These are phyloP conservation scores for Gonatopus flavifemur DNA, from an alignment of 1,140 invertebrate species.

Conservation along the genomic window DNA sequence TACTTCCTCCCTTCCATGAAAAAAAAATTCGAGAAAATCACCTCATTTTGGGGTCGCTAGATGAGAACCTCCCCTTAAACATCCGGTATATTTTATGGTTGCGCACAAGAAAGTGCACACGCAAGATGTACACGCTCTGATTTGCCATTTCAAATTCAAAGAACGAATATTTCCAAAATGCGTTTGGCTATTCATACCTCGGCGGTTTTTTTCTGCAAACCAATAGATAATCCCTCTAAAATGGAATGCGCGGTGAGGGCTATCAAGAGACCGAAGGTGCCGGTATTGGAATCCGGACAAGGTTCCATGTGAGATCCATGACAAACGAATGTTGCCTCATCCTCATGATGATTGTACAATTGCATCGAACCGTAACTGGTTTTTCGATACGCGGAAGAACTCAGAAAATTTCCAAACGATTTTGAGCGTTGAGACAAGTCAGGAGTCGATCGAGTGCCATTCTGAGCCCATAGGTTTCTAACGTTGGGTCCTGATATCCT, in stretches of 20 bases:
- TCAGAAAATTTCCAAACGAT: too few relatives aligned
- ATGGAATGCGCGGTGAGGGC: slow-evolving; percentile 77
- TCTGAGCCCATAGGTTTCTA: not conserved
- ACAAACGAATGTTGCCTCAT: slow-evolving; percentile 62
- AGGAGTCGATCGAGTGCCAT: slow-evolving; percentile 5
- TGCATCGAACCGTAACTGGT: slow-evolving; percentile 15
- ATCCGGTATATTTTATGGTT: too few relatives aligned
- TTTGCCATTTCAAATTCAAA: too few relatives aligned
- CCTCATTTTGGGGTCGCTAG: too few relatives aligned
- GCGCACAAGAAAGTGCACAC: not conserved
- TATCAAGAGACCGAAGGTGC: slow-evolving; percentile 64
- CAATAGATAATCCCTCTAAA: slow-evolving; percentile 82
- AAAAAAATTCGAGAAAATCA: too few relatives aligned
- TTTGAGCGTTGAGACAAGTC: too few relatives aligned
- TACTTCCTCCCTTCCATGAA: too few relatives aligned
- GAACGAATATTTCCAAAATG: too few relatives aligned
- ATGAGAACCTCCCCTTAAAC: too few relatives aligned
- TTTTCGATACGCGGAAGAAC: too few relatives aligned
- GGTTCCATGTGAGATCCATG: slow-evolving; percentile 66
- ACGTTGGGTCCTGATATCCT: too few relatives aligned
- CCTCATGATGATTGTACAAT: slow-evolving; percentile 10
- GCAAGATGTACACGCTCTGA: too few relatives aligned
- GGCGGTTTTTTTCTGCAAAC: slow-evolving; percentile 65
- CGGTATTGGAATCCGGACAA: slow-evolving; percentile 59
- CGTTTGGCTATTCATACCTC: slow-evolving; percentile 59